Evolutionary conservation across 2,113 vertebrate genomes (phyloP).

Genomic region (Thryonomys swinderianus): DNA sequence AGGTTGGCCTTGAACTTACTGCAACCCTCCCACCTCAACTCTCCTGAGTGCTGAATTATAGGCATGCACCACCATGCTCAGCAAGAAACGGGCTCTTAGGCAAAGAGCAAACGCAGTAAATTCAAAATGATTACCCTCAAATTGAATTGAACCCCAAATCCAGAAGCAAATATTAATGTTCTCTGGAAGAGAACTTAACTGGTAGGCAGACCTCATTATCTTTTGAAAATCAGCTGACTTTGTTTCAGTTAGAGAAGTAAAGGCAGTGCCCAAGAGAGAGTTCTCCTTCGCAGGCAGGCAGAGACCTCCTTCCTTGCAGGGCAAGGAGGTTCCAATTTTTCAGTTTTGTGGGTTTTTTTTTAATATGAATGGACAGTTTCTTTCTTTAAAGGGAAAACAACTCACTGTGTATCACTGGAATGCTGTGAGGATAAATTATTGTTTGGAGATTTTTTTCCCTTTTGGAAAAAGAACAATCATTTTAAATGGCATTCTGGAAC

Average conservation of each 20-base stretch:
- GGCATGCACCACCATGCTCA: too few relatives aligned
- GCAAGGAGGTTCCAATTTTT: background rate
- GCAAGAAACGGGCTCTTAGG: background rate
- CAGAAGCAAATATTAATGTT: background rate
- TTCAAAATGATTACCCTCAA: background rate
- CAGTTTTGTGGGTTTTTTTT: background rate
- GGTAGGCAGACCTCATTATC: background rate
- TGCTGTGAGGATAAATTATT: slow-evolving; percentile 10
- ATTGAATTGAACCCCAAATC: background rate
- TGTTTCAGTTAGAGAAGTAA: too few relatives aligned
- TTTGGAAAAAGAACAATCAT: background rate
- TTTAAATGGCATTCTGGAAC: background rate
- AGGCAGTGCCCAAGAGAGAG: too few relatives aligned
- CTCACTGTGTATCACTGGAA: background rate
- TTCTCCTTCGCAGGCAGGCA: too few relatives aligned
- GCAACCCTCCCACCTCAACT: too few relatives aligned
- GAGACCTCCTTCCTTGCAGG: background rate
- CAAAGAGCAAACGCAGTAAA: slow-evolving; percentile 20
- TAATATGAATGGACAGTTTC: background rate
- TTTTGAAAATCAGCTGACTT: background rate
- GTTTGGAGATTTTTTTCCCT: background rate
- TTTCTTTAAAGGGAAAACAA: background rate
- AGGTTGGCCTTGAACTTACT: too few relatives aligned
- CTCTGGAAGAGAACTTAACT: background rate
- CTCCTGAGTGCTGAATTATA: too few relatives aligned